These are phyloP conservation scores for Scaptomyza hsui DNA, from an alignment of 1,140 invertebrate genomes.

Conservation along the genomic window DNA sequence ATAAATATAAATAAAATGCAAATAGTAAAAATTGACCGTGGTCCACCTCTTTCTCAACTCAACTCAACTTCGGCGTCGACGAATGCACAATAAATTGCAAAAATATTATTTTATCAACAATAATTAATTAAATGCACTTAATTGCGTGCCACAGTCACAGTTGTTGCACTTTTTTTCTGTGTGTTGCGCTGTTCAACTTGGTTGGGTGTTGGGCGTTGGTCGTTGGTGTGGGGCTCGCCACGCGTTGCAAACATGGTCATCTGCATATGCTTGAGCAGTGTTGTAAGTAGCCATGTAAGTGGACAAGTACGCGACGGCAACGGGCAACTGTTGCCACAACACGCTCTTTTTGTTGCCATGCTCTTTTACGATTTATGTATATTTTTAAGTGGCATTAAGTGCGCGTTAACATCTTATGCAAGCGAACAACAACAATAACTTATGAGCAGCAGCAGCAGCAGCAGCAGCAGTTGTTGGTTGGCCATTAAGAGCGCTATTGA, in stretches of 20 bases:
- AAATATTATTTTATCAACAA: constrained; percentile 83
- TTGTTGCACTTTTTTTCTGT: constrained; percentile 27
- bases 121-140: constrained; percentile 83
- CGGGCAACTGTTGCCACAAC: constrained; percentile 42
- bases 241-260: constrained; percentile 60
- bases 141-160: constrained; percentile 72
- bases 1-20: constrained; percentile 64
- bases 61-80: constrained; percentile 31
- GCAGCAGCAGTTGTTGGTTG: constrained; percentile 23
- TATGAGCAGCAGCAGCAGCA: constrained; percentile 41
- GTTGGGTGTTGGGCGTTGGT: not conserved
- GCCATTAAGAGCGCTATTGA: constrained; percentile 53
- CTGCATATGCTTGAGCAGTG: constrained; percentile 76
- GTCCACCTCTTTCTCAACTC: constrained; percentile 35
- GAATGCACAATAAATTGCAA: constrained; percentile 78
- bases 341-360: constrained; percentile 16
- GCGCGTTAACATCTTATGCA: constrained; percentile 80
- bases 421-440: constrained; percentile 67
- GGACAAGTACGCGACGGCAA: constrained; percentile 56
- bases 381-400: constrained; percentile 82
- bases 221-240: not conserved
- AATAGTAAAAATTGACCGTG: not conserved
- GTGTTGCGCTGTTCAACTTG: constrained; percentile 24
- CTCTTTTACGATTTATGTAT: constrained; percentile 68
- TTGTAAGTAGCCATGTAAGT: constrained; percentile 80